Percentiles rank a stretch among this genome's conserved stretches.
Conservation (phyloP, 2,113 vertebrate genomes). For the Calcarius ornatus region DNA sequence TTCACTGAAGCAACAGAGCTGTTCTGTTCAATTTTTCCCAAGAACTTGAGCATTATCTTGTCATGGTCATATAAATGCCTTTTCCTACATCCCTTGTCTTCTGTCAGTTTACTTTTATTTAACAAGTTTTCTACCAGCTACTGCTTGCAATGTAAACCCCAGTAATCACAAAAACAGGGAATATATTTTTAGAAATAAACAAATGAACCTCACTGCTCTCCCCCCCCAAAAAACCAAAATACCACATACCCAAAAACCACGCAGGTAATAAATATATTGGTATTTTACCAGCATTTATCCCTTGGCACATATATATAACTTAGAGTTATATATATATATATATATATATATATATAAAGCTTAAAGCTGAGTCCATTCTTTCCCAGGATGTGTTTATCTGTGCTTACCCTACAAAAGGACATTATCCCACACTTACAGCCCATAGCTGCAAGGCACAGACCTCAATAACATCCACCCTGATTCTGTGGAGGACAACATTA, state of each 20-base stretch:
- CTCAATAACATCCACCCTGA: background rate
- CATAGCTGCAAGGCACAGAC: background rate
- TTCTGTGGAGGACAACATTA: background rate
- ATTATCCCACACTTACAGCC: background rate
- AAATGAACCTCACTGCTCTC: background rate
- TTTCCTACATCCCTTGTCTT: background rate
- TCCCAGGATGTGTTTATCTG: background rate
- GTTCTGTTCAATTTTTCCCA: background rate
- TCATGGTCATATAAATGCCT: background rate
- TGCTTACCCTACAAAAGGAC: background rate
- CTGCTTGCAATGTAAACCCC: background rate
- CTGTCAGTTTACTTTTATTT: background rate
- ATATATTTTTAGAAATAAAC: background rate
- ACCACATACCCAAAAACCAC: background rate
- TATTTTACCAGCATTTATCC: background rate
- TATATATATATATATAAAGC: too few species aligned
- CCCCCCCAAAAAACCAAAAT: rapidly evolving
- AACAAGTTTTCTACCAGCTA: background rate
- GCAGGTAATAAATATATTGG: background rate
- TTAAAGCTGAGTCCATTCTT: background rate
- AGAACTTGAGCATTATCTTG: background rate
- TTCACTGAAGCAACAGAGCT: background rate
- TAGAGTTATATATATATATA: too few species aligned
- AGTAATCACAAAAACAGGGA: background rate
- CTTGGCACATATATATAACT: background rate